Evolutionary conservation across 1,140 invertebrate species (phyloP).

Genomic region (Phocides pigmalion): DNA sequence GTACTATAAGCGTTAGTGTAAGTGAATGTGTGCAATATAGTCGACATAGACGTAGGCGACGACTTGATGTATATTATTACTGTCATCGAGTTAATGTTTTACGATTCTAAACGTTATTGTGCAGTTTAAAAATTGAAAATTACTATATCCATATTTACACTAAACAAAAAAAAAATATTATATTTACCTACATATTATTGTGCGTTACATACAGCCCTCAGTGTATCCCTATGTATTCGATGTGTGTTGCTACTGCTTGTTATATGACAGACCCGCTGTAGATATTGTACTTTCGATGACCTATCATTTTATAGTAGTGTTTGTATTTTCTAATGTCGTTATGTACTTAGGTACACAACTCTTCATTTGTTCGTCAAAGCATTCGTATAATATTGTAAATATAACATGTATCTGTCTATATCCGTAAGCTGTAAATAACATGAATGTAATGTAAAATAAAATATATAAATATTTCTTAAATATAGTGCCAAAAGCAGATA

Average conservation of each 20-base stretch:
- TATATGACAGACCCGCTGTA: conserved; percentile 37
- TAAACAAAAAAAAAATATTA: conserved; percentile 12
- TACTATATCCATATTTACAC: conserved; percentile 34
- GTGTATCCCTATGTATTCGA: conserved; percentile 22
- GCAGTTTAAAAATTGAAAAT: conserved; percentile 34
- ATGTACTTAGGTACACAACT: conserved; percentile 35
- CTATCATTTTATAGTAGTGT: conserved; percentile 36
- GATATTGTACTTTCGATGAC: conserved; percentile 40
- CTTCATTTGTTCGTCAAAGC: conserved; percentile 43
- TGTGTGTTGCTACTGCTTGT: conserved; percentile 30
- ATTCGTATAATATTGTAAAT: conserved; percentile 62
- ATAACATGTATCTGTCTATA: conserved; percentile 54
- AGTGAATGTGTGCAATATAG: conserved; percentile 79
- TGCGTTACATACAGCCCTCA: conserved; percentile 7
- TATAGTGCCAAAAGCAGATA: conserved; percentile 80
- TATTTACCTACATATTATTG: conserved; percentile 16
- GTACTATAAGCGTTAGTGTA: conserved; percentile 60
- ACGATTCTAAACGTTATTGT: conserved; percentile 49
- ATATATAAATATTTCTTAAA: conserved; percentile 70
- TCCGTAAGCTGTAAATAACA: conserved; percentile 76
- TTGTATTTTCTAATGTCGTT: conserved; percentile 47
- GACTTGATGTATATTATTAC: conserved; percentile 37
- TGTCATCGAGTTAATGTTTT: conserved; percentile 38
- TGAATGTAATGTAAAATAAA: conserved; percentile 73
- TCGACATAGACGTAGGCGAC: conserved; percentile 65